A percentile compares a stretch with the other conserved stretches of the same genome.
Conservation (phyloP, 2,888 invertebrate genomes). For the Pomacea canaliculata region DNA sequence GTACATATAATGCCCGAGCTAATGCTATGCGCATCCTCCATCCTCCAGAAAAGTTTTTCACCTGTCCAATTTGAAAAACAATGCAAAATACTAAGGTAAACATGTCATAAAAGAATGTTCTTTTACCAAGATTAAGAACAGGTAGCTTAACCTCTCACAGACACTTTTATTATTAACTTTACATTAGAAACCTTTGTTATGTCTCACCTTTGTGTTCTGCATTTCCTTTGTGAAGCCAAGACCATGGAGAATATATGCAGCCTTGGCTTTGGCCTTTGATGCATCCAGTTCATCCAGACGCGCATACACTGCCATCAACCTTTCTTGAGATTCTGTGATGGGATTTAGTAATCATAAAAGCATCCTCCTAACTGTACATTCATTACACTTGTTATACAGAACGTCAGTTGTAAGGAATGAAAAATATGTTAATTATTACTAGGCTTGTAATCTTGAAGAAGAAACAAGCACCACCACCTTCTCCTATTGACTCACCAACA, state of each 20-base stretch:
- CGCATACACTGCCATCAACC: conserved; percentile 97
- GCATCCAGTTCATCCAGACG: conserved; percentile 96
- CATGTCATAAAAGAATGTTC: neutral
- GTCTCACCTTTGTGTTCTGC: conserved; percentile 72
- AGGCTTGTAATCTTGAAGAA: too few species aligned
- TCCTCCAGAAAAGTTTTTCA: conserved; percentile 72
- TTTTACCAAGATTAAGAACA: neutral
- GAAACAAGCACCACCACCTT: too few species aligned
- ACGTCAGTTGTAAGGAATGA: too few species aligned
- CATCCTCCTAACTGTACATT: too few species aligned
- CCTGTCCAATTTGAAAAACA: conserved; percentile 29
- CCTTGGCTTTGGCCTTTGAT: conserved; percentile 93
- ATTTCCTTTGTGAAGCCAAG: conserved; percentile 88
- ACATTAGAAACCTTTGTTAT: conserved; percentile 74
- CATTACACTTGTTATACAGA: too few species aligned
- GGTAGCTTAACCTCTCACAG: too few species aligned
- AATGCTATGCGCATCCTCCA: conserved; percentile 78
- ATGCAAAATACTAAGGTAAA: neutral
- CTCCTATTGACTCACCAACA: conserved; percentile 24
- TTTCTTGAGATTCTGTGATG: conserved; percentile 86
- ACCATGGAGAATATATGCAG: conserved; percentile 95
- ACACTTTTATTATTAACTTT: neutral
- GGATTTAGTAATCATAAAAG: neutral
- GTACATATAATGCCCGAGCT: conserved; percentile 74
- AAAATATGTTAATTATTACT: too few species aligned